These are phyloP conservation scores for Coranthus polyacanthus DNA, from an alignment of 2,797 vertebrate species.

Conservation along the genomic window DNA sequence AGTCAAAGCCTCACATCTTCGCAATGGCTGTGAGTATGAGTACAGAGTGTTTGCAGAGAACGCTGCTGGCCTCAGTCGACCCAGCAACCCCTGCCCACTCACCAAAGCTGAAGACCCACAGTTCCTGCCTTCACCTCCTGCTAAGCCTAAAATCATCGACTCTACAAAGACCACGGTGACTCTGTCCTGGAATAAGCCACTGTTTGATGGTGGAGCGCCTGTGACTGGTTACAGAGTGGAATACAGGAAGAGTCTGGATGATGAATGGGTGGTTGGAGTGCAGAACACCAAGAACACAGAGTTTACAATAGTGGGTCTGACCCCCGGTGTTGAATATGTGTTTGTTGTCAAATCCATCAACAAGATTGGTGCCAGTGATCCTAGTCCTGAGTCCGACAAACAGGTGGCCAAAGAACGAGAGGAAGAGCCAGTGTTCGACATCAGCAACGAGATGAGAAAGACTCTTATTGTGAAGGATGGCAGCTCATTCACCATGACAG, in stretches of 20 bases:
- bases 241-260: conserved; percentile 92
- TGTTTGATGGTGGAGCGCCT: conserved; percentile 96
- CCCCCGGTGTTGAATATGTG: conserved; percentile 91
- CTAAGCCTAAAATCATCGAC: conserved; percentile 95
- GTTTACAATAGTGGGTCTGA: conserved; percentile 92
- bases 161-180: conserved; percentile 91
- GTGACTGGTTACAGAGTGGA: conserved; percentile 95
- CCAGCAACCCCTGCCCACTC: conserved; percentile 91
- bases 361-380: conserved; percentile 94
- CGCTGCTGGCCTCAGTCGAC: conserved; percentile 93
- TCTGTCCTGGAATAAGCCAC: conserved; percentile 93
- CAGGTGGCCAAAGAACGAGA: conserved; percentile 95
- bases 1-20: conserved; percentile 95
- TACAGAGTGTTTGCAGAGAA: conserved; percentile 98
- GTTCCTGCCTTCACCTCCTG: conserved; percentile 95
- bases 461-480: conserved; percentile 96
- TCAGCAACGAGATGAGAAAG: conserved; percentile 98
- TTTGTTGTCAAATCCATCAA: conserved; percentile 96
- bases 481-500: conserved; percentile 94
- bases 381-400: conserved; percentile 92
- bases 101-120: conserved; percentile 94
- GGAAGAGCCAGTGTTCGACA: conserved; percentile 96
- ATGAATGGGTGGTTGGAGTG: conserved; percentile 93
- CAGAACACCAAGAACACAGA: conserved; percentile 94
- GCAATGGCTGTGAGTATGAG: conserved; percentile 95